phyloP scores from a whole-genome alignment of 1,140 invertebrate species.

The Bombus vancouverensis region DNA sequence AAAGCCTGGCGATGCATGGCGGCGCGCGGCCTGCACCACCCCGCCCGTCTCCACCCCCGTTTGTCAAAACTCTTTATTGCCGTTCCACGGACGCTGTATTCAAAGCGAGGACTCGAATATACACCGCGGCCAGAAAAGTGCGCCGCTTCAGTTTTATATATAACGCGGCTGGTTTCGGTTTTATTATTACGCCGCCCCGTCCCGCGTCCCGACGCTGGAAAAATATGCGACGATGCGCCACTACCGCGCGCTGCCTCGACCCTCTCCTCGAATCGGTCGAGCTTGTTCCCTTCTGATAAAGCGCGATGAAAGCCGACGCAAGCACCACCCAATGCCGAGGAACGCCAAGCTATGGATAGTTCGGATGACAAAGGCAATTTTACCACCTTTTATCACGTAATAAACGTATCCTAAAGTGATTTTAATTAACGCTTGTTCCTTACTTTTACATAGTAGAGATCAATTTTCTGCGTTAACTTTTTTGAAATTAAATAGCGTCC shows the following conservation, averaged over 20 bases:
- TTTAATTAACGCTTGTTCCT: not conserved
- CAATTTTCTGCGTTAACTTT: not conserved
- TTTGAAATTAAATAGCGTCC: too few species aligned
- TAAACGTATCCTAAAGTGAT: not conserved
- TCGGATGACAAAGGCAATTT: slow-evolving; percentile 8
- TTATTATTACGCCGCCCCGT: slow-evolving; percentile 63
- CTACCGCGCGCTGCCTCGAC: slow-evolving; percentile 10
- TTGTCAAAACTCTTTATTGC: slow-evolving; percentile 77
- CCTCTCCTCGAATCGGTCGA: slow-evolving; percentile 29
- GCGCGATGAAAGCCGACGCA: slow-evolving; percentile 43
- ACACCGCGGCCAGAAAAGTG: slow-evolving; percentile 66
- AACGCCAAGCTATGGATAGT: not conserved
- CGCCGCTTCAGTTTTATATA: slow-evolving; percentile 71
- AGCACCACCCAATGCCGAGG: not conserved
- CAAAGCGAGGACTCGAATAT: slow-evolving; percentile 71
- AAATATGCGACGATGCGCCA: slow-evolving; percentile 62
- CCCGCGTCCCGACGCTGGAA: not conserved
- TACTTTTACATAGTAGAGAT: not conserved
- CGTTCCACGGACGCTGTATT: slow-evolving; percentile 70
- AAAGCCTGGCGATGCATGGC: slow-evolving; percentile 59
- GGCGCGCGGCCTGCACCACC: slow-evolving; percentile 12
- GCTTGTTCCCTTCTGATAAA: slow-evolving; percentile 54
- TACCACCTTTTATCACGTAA: not conserved
- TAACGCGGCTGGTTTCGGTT: slow-evolving; percentile 65
- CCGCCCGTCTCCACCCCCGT: slow-evolving; percentile 45